These are phyloP conservation scores for Chloroclystis v-ata DNA, from an alignment of 2,888 invertebrate genomes.

Conservation along the genomic window DNA sequence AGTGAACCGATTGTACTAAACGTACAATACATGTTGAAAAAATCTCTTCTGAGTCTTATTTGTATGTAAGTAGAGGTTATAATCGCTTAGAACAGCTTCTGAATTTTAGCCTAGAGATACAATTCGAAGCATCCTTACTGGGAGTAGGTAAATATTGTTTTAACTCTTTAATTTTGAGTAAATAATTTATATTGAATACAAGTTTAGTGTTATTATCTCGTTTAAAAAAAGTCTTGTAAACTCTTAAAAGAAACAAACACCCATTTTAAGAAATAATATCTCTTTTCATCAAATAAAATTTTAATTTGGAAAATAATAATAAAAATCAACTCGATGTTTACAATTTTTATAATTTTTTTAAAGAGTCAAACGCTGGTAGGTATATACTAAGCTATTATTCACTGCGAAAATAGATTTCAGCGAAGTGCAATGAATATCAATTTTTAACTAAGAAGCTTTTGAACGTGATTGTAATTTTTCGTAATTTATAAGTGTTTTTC, in stretches of 20 bases:
- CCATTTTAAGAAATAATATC: too few species aligned
- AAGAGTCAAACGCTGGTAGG: too few species aligned
- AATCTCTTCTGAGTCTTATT: neutral
- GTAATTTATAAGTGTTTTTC: neutral
- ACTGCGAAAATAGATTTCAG: neutral
- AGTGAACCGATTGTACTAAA: conserved; percentile 3
- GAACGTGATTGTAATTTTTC: neutral
- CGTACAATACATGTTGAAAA: neutral
- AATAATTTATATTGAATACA: too few species aligned
- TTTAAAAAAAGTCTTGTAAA: too few species aligned
- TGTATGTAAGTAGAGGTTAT: neutral
- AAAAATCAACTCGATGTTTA: too few species aligned
- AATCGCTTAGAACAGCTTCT: neutral
- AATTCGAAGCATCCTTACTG: neutral
- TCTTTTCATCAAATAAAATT: too few species aligned
- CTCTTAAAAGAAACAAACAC: too few species aligned
- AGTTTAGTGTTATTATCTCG: too few species aligned
- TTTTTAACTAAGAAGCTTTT: neutral
- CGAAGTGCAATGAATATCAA: too few species aligned
- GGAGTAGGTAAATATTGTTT: neutral
- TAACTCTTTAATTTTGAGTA: neutral
- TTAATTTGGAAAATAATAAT: too few species aligned
- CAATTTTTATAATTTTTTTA: too few species aligned
- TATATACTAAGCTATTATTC: neutral
- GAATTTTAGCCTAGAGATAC: neutral